Evolutionary conservation across 1,140 invertebrate species (phyloP).

Genomic region (Drosophila parvula): DNA sequence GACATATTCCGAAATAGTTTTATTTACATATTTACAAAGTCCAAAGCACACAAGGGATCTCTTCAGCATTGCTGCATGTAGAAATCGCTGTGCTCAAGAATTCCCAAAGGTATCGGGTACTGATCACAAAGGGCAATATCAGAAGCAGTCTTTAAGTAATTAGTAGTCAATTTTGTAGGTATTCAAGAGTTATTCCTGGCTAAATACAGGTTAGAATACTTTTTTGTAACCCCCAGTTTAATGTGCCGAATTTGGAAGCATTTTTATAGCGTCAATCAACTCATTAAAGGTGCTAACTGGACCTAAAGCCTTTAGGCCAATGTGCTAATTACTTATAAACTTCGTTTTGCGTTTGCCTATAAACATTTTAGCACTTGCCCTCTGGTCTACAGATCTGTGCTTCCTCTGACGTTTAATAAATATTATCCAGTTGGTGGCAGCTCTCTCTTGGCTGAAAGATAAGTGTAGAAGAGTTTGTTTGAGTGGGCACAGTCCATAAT

Average conservation of each 20-base stretch:
- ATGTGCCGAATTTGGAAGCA: slow-evolving; percentile 4
- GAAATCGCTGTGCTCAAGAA: too few relatives aligned
- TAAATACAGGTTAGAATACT: neutral
- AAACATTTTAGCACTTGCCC: slow-evolving; percentile 35
- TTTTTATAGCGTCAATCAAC: slow-evolving; percentile 31
- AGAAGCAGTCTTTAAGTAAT: neutral
- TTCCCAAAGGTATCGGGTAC: too few relatives aligned
- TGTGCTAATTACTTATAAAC: slow-evolving; percentile 42
- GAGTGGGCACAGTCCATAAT: slow-evolving; percentile 55
- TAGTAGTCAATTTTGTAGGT: neutral
- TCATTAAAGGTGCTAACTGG: slow-evolving; percentile 59
- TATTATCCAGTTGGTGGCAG: slow-evolving; percentile 43
- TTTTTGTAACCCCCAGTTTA: neutral
- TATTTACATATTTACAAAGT: neutral
- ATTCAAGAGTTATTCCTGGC: neutral
- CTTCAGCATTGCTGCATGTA: too few relatives aligned
- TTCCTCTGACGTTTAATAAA: slow-evolving; percentile 48
- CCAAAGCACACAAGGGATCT: too few relatives aligned
- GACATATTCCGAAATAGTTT: too few relatives aligned
- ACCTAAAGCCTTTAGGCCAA: slow-evolving; percentile 32
- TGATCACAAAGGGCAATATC: too few relatives aligned
- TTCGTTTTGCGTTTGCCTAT: slow-evolving; percentile 10
- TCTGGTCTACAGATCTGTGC: slow-evolving; percentile 16
- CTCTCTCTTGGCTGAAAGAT: slow-evolving; percentile 5
- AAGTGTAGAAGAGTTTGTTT: slow-evolving; percentile 43